A percentile compares a stretch with the other conserved stretches of the same genome.
Evolutionary conservation across 2,888 invertebrate genomes (phyloP).

Genomic region (Poecilobothrus nobilitatus): DNA sequence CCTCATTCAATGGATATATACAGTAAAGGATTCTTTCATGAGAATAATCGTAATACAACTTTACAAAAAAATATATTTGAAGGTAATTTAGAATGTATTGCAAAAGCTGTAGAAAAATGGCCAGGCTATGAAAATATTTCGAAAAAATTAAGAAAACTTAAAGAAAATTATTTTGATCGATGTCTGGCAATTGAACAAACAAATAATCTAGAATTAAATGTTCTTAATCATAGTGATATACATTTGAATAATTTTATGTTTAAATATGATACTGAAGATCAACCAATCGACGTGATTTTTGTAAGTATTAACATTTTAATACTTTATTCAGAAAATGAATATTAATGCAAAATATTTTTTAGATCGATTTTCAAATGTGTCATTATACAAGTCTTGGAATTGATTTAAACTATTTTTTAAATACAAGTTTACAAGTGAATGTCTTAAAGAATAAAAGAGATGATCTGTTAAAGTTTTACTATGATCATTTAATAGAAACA

Average conservation of each 20-base stretch:
- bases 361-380: constrained; percentile 25
- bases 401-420: constrained; percentile 25
- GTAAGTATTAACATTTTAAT: constrained; percentile 30
- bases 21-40: constrained; percentile 19
- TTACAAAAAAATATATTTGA: constrained; percentile 21
- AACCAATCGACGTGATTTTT: constrained; percentile 38
- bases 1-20: constrained; percentile 18
- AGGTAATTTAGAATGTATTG: constrained; percentile 21
- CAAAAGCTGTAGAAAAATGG: constrained; percentile 22
- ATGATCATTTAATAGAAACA: constrained; percentile 18
- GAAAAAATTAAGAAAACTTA: constrained; percentile 19
- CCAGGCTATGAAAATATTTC: constrained; percentile 21
- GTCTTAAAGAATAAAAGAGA: constrained; percentile 20
- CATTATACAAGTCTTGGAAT: constrained; percentile 23
- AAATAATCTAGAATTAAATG: constrained; percentile 28
- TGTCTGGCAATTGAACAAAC: constrained; percentile 11
- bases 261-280: constrained; percentile 35
- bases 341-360: not conserved
- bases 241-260: constrained; percentile 44
- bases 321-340: not conserved
- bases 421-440: constrained; percentile 23
- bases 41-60: constrained; percentile 13
- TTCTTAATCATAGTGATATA: constrained; percentile 43
- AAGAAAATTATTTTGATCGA: constrained; percentile 18
- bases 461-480: constrained; percentile 19